Percentiles rank a stretch among this genome's conserved stretches.
Evolutionary conservation across 2,888 invertebrate genomes (phyloP).

Genomic region (Reticulitermes lucifugus): DNA sequence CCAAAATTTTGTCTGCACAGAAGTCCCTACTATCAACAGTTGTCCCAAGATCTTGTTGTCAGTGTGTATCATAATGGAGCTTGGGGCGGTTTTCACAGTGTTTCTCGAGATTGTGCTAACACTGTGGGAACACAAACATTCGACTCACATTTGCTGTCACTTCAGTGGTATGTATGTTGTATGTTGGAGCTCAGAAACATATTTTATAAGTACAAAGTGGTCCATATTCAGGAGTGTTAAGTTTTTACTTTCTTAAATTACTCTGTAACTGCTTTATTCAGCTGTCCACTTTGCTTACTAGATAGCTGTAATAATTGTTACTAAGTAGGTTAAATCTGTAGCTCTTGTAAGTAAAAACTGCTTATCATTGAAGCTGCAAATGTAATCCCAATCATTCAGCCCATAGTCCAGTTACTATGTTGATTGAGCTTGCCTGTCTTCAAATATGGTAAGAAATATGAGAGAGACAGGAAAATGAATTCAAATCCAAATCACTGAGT

Average conservation of each 20-base stretch:
- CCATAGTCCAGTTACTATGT: too few species aligned
- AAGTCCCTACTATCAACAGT: conserved; percentile 52
- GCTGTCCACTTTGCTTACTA: neutral
- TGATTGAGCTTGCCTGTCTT: too few species aligned
- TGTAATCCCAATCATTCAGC: too few species aligned
- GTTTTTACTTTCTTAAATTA: neutral
- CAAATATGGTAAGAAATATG: too few species aligned
- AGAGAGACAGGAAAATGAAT: too few species aligned
- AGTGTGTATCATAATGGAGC: conserved; percentile 43
- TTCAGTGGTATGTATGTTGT: neutral
- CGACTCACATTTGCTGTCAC: neutral
- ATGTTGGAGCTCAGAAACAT: neutral
- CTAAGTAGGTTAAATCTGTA: too few species aligned
- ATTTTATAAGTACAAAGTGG: neutral
- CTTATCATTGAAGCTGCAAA: too few species aligned
- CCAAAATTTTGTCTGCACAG: conserved; percentile 52
- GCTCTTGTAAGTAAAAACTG: too few species aligned
- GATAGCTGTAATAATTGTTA: too few species aligned
- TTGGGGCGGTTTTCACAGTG: conserved; percentile 46
- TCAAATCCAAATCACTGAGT: too few species aligned
- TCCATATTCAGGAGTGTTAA: neutral
- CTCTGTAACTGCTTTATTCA: neutral
- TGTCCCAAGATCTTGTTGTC: conserved; percentile 42
- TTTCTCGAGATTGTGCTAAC: neutral
- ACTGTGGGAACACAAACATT: neutral